phyloP scores from a whole-genome alignment of 2,797 vertebrate species.

The Okamejei kenojei region DNA sequence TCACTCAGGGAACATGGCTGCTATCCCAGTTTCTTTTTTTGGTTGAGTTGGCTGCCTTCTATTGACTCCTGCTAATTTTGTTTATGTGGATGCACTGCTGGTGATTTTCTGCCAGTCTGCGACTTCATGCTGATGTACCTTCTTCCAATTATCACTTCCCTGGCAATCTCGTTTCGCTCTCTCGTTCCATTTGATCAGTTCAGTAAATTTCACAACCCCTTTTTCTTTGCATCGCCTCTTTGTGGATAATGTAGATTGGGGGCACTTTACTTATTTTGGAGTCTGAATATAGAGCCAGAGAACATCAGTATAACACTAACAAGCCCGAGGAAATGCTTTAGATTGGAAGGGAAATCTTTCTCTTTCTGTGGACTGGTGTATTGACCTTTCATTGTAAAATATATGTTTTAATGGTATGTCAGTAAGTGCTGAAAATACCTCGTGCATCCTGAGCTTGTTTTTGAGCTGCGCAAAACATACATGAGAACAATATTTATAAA shows the following conservation, averaged over 20 bases:
- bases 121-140: not conserved
- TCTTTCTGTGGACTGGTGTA: not conserved
- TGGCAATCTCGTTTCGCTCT: not conserved
- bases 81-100: slow-evolving; percentile 14
- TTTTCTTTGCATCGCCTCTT: not conserved
- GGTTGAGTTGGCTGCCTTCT: not conserved
- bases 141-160: slow-evolving; percentile 16
- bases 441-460: not conserved
- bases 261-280: not conserved
- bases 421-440: not conserved
- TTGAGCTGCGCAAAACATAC: not conserved
- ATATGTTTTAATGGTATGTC: not conserved
- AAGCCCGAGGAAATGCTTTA: not conserved
- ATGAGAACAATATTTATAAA: not conserved
- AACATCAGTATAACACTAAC: not conserved
- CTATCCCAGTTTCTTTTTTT: not conserved
- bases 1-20: not conserved
- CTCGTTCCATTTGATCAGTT: not conserved
- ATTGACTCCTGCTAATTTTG: slow-evolving; percentile 27
- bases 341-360: not conserved
- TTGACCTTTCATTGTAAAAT: not conserved
- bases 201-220: not conserved
- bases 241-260: not conserved
- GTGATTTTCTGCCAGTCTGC: not conserved
- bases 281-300: not conserved